phyloP scores from a whole-genome alignment of 1,140 invertebrate genomes.

The Aricia agestis region DNA sequence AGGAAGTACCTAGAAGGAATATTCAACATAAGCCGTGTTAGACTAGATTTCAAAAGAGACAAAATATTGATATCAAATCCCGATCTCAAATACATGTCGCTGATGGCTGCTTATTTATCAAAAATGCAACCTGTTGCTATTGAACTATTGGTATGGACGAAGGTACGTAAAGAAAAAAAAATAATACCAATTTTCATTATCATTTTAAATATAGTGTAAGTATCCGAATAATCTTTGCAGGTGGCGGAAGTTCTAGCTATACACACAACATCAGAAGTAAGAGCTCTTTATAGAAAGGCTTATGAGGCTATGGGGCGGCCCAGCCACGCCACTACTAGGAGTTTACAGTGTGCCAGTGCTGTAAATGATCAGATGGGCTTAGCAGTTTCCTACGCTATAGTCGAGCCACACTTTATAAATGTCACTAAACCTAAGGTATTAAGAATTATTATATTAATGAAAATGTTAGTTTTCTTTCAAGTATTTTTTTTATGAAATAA shows the following conservation, averaged over 20 bases:
- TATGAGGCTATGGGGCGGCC: conserved; percentile 57
- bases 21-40: conserved; percentile 76
- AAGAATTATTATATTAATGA: too few relatives aligned
- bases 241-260: conserved; percentile 80
- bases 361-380: conserved; percentile 83
- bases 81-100: conserved; percentile 80
- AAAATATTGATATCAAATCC: conserved; percentile 77
- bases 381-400: conserved; percentile 80
- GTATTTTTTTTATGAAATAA: too few relatives aligned
- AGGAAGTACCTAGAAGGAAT: conserved; percentile 79
- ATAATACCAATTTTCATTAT: neutral
- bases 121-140: conserved; percentile 74
- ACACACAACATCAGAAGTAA: conserved; percentile 79
- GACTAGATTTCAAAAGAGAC: conserved; percentile 72
- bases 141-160: conserved; percentile 83
- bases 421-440: conserved; percentile 77
- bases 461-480: too few relatives aligned
- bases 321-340: conserved; percentile 69
- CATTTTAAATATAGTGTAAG: neutral
- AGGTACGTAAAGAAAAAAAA: conserved; percentile 59
- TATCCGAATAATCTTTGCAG: conserved; percentile 25
- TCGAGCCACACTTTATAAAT: conserved; percentile 75
- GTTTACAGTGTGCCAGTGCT: conserved; percentile 79
- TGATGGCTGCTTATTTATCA: conserved; percentile 76
- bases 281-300: conserved; percentile 60